phyloP scores from a whole-genome alignment of 2,113 vertebrate species.

The Laterallus jamaicensis region DNA sequence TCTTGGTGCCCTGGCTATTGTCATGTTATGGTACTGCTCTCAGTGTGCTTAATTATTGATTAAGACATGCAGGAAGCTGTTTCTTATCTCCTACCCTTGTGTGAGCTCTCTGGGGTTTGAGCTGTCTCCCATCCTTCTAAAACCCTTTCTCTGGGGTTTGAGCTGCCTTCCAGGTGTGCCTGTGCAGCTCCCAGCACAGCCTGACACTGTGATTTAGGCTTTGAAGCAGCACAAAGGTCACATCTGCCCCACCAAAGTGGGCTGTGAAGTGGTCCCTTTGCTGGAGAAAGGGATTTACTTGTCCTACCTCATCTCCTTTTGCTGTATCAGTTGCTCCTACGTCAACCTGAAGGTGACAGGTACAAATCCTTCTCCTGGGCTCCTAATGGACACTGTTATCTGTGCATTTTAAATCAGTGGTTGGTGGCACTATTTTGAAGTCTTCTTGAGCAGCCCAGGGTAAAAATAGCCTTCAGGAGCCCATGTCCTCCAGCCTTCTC shows the following conservation, averaged over 20 bases:
- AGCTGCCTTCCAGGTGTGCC: background rate
- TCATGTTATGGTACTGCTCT: background rate
- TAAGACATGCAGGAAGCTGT: background rate
- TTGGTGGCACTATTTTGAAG: background rate
- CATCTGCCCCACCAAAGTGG: rapidly evolving
- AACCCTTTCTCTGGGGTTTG: too few relatives aligned
- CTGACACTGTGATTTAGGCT: rapidly evolving
- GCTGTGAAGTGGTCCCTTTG: background rate
- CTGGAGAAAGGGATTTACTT: background rate
- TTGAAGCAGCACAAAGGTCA: background rate
- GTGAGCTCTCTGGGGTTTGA: background rate
- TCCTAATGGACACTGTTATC: background rate
- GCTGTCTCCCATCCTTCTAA: too few relatives aligned
- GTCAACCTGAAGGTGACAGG: background rate
- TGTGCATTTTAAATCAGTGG: background rate
- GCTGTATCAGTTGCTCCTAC: background rate
- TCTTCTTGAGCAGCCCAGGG: background rate
- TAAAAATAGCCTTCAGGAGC: background rate
- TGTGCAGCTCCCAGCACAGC: background rate
- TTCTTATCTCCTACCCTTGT: background rate
- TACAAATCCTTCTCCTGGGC: background rate
- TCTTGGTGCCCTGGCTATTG: background rate
- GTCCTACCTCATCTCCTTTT: background rate
- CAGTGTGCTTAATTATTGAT: background rate
- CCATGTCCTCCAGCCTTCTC: background rate